These are phyloP conservation scores for Zygogramma bicolorata DNA, from an alignment of 2,888 invertebrate species.

Conservation along the genomic window DNA sequence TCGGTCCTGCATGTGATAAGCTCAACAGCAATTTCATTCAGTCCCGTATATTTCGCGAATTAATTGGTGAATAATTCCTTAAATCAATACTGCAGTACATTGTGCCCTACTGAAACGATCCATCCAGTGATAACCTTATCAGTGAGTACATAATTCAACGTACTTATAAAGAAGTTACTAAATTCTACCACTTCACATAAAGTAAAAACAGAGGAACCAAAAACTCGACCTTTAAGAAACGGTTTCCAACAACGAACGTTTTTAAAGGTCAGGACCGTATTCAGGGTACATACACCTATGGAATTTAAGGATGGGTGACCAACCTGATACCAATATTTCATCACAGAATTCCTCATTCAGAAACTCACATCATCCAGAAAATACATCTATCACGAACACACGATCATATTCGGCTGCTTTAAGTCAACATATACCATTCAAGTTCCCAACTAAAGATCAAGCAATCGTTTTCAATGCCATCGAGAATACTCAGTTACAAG, in stretches of 20 bases:
- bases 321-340: not conserved
- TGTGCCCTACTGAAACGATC: no score
- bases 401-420: conserved; percentile 21
- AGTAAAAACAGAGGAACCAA: not conserved
- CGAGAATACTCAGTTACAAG: conserved; percentile 22
- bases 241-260: not conserved
- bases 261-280: not conserved
- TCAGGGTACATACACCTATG: not conserved
- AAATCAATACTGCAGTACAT: not conserved
- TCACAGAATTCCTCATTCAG: not conserved
- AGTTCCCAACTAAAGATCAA: conserved; percentile 25
- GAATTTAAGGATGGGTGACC: not conserved
- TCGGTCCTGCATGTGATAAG: not conserved
- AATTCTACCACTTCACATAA: not conserved
- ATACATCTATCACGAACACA: not conserved
- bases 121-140: no score
- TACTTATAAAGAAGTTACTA: not conserved
- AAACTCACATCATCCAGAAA: not conserved
- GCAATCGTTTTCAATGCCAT: conserved; percentile 27
- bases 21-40: not conserved
- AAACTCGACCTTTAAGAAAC: not conserved
- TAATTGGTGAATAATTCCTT: not conserved
- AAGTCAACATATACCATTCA: conserved; percentile 8
- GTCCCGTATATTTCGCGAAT: not conserved
- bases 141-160: not conserved